Evolutionary conservation across 2,113 vertebrate genomes (phyloP).

Genomic region (Epinephelus lanceolatus): DNA sequence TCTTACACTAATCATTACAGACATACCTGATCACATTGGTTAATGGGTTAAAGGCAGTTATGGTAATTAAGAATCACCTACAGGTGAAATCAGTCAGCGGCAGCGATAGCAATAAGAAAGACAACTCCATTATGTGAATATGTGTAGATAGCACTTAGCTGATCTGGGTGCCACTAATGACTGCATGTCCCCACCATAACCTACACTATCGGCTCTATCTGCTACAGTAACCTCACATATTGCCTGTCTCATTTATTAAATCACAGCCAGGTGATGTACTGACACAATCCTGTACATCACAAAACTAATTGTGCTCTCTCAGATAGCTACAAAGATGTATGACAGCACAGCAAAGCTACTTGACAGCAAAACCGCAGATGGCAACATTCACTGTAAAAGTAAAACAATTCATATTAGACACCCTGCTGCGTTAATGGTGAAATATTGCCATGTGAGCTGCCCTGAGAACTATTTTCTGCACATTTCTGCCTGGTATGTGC

Average conservation of each 20-base stretch:
- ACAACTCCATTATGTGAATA: background rate
- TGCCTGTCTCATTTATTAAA: conserved; percentile 17
- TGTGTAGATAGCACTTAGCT: background rate
- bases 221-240: conserved; percentile 4
- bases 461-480: conserved; percentile 11
- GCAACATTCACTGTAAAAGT: conserved; percentile 9
- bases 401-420: conserved; percentile 31
- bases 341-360: conserved; percentile 20
- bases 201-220: background rate
- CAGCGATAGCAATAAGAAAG: conserved; percentile 22
- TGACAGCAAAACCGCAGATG: conserved; percentile 24
- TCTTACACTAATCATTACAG: no score
- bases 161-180: conserved; percentile 19
- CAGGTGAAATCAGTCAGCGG: conserved; percentile 18
- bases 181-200: conserved; percentile 11
- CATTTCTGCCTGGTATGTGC: background rate
- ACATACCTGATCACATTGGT: no score
- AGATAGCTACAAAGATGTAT: conserved; percentile 11
- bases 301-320: background rate
- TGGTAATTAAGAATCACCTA: conserved; percentile 34
- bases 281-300: conserved; percentile 9
- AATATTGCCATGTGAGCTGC: background rate
- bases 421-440: conserved; percentile 17
- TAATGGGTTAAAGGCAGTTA: background rate
- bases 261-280: conserved; percentile 17